phyloP scores from a whole-genome alignment of 2,113 vertebrate species.

The Dasyurus viverrinus region DNA sequence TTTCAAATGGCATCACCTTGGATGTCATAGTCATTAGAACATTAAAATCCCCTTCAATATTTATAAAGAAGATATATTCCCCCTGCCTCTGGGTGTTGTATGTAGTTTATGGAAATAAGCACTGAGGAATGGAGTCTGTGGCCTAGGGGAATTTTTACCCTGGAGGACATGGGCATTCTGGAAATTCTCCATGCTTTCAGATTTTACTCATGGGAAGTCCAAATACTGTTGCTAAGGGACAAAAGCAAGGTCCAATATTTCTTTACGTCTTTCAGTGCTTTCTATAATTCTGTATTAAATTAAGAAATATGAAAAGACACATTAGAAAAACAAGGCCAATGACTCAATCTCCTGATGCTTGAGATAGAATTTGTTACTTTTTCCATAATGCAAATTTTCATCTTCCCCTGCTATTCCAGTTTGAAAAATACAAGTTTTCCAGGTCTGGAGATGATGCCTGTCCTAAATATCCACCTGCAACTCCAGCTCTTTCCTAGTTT shows the following conservation, averaged over 20 bases:
- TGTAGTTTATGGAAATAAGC: background rate
- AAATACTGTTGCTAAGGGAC: background rate
- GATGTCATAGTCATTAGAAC: background rate
- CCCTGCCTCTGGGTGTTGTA: background rate
- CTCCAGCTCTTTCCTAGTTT: background rate
- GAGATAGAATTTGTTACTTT: constrained; percentile 57
- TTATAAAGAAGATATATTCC: background rate
- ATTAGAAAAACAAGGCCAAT: constrained; percentile 45
- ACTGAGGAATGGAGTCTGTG: background rate
- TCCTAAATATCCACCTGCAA: background rate
- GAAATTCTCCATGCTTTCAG: constrained; percentile 42
- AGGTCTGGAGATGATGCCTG: background rate
- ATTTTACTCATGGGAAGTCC: background rate
- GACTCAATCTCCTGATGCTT: constrained; percentile 37
- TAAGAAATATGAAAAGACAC: constrained; percentile 58
- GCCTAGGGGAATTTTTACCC: background rate
- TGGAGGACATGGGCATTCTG: background rate
- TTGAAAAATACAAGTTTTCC: constrained; percentile 25
- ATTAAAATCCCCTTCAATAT: constrained; percentile 20
- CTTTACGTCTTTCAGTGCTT: constrained; percentile 12
- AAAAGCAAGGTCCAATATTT: constrained; percentile 38
- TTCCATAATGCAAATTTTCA: constrained; percentile 55
- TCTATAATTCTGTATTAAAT: constrained; percentile 51
- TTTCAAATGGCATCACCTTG: background rate
- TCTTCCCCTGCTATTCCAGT: background rate